Evolutionary conservation across 2,888 invertebrate species (phyloP), one percentile per base, ranked within the genome.

Genomic region (Rhingia rostrata): DNA sequence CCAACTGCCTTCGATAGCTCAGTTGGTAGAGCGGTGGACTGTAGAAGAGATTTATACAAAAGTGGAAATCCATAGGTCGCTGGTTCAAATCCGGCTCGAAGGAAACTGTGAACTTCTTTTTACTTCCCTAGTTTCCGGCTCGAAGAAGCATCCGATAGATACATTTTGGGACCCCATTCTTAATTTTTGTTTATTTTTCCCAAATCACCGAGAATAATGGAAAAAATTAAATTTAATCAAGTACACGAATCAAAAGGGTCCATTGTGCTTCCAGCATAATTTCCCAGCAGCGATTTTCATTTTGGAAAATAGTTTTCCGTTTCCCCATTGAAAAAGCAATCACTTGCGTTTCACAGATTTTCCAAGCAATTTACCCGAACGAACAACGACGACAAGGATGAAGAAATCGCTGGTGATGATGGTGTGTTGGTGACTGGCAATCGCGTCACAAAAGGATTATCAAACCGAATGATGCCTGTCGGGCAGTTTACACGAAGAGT

Each of bases 71-170:
- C 83, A 84, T 84, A 84, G 83, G 83, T 84, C 83, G 83, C 83
- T 84, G 83, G 83, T 84, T 84, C 83, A 84, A 84, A 84, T 84
- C 83, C 83, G 83, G 83, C 83, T 84, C 83, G 83, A 84, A 84
- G 83, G 83, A 84, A 43, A 22, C 22, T 22, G 22, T 22, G 22
- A 22, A 22, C 22, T 22, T 22, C 22, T 22, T 22, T 22, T 22
- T 22, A 22, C 22, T 22, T 22, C 22, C 22, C 22, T 22, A 22
- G 22, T 22, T 22, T 22, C 22, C 22, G 22, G 22, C 22, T 22
- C 22, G 22, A 22, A 1, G 22, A 2, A 22, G 22, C 22, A 22
- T 22, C 22, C 22, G 2, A 2, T 2, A 22, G 22, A 22, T 22
- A 22, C 22, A 22, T 22, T 22, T 2, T 22, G 22, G 1, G 22